Conservation (phyloP, 2,797 vertebrate genomes). For the Enteromius viviparus region DNA sequence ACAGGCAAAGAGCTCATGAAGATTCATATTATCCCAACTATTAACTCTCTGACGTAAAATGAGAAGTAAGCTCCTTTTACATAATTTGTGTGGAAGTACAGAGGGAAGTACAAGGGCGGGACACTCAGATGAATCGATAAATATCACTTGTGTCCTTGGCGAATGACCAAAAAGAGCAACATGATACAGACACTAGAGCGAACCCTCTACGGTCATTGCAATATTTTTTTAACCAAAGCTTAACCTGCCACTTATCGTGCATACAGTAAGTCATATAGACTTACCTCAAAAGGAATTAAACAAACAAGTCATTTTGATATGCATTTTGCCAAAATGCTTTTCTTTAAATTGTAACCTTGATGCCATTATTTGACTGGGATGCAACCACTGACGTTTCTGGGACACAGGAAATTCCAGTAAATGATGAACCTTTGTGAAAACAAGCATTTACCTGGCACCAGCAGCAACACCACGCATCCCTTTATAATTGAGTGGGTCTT, state of each 20-base stretch:
- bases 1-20: not conserved
- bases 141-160: constrained; percentile 44
- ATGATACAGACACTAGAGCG: constrained; percentile 13
- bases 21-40: constrained; percentile 32
- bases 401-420: constrained; percentile 42
- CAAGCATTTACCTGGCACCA: constrained; percentile 35
- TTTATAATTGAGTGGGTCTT: constrained; percentile 19
- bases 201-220: not conserved
- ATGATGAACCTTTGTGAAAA: constrained; percentile 45
- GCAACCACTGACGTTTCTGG: constrained; percentile 52
- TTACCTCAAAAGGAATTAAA: too few species aligned
- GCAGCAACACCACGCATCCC: constrained; percentile 1
- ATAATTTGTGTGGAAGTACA: constrained; percentile 6
- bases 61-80: constrained; percentile 41
- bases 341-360: constrained; percentile 24
- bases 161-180: constrained; percentile 25
- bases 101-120: not conserved
- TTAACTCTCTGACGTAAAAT: constrained; percentile 24
- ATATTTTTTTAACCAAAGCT: not conserved
- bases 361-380: constrained; percentile 37
- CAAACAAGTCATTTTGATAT: not conserved
- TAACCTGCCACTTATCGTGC: not conserved
- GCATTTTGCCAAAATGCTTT: not conserved
- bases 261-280: not conserved
- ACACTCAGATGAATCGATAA: constrained; percentile 36